A percentile compares a stretch with the other conserved stretches of the same genome.
phyloP scores from a whole-genome alignment of 2,797 vertebrate species.

The Diplodus puntazzo region DNA sequence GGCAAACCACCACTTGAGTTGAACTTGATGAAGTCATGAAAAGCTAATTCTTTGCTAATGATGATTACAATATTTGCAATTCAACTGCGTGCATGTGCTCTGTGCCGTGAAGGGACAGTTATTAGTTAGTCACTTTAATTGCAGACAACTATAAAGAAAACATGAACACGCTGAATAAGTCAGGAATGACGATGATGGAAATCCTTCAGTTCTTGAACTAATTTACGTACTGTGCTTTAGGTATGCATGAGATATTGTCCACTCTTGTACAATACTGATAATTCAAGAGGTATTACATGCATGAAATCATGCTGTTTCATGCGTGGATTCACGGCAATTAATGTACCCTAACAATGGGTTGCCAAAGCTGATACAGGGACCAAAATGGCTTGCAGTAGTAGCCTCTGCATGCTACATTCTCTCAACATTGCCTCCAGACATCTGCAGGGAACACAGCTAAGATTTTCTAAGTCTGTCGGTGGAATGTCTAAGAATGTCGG shows the following conservation, averaged over 20 bases:
- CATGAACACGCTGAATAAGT: constrained; percentile 35
- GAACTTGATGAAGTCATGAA: constrained; percentile 39
- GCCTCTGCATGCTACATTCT: background rate
- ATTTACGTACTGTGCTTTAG: constrained; percentile 38
- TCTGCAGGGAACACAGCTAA: background rate
- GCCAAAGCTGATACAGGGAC: constrained; percentile 6
- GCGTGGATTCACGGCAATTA: constrained; percentile 40
- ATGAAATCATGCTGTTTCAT: constrained; percentile 40
- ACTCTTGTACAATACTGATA: constrained; percentile 40
- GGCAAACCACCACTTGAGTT: constrained; percentile 6
- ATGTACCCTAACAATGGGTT: constrained; percentile 14
- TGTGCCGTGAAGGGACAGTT: constrained; percentile 23
- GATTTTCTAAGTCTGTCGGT: constrained; percentile 17
- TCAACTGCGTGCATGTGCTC: constrained; percentile 17
- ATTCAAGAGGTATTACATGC: constrained; percentile 45
- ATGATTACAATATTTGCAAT: constrained; percentile 22
- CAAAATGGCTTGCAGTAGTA: background rate
- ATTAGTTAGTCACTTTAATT: constrained; percentile 19
- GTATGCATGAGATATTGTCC: constrained; percentile 34
- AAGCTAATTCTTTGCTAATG: constrained; percentile 23
- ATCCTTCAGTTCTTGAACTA: constrained; percentile 30
- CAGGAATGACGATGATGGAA: constrained; percentile 25
- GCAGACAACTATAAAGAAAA: constrained; percentile 19
- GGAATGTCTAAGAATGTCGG: constrained; percentile 7
- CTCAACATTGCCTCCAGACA: background rate